Conservation (phyloP, 1,140 invertebrate genomes). For the Campoletis sonorensis region DNA sequence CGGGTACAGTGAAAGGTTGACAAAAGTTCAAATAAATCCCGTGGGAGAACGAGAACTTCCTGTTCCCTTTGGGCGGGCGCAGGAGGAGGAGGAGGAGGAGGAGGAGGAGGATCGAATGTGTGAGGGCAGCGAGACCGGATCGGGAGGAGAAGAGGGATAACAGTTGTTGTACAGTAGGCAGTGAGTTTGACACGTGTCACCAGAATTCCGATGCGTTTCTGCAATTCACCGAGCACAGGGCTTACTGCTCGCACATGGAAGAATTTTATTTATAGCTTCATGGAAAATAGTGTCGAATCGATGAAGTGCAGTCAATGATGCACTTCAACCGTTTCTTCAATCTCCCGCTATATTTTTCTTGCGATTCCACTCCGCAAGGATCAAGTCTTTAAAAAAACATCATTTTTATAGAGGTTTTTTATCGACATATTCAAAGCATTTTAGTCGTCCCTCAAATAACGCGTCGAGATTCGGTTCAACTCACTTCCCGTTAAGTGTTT, state of each 20-base stretch:
- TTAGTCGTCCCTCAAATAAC: too few species aligned
- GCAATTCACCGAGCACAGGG: slow-evolving; percentile 39
- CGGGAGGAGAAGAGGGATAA: too few species aligned
- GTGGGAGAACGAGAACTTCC: slow-evolving; percentile 62
- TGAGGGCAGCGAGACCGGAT: too few species aligned
- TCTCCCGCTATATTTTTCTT: not conserved
- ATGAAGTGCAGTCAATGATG: slow-evolving; percentile 42
- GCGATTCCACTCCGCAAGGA: not conserved
- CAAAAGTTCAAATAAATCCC: slow-evolving; percentile 67
- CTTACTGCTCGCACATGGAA: slow-evolving; percentile 60
- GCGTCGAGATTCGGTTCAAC: too few species aligned
- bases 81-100: too few species aligned
- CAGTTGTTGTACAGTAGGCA: slow-evolving; percentile 12
- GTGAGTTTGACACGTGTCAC: slow-evolving; percentile 66
- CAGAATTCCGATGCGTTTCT: slow-evolving; percentile 59
- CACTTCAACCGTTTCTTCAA: slow-evolving; percentile 11
- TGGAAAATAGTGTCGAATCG: slow-evolving; percentile 47
- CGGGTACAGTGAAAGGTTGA: slow-evolving; percentile 40
- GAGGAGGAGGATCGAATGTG: too few species aligned
- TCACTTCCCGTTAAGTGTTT: too few species aligned
- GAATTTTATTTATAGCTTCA: slow-evolving; percentile 65
- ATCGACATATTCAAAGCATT: too few species aligned
- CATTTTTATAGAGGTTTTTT: too few species aligned
- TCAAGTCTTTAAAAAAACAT: not conserved
- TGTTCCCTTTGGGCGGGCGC: slow-evolving; percentile 50